Conservation (phyloP, 2,797 vertebrate species). For the Decapterus maruadsi region DNA sequence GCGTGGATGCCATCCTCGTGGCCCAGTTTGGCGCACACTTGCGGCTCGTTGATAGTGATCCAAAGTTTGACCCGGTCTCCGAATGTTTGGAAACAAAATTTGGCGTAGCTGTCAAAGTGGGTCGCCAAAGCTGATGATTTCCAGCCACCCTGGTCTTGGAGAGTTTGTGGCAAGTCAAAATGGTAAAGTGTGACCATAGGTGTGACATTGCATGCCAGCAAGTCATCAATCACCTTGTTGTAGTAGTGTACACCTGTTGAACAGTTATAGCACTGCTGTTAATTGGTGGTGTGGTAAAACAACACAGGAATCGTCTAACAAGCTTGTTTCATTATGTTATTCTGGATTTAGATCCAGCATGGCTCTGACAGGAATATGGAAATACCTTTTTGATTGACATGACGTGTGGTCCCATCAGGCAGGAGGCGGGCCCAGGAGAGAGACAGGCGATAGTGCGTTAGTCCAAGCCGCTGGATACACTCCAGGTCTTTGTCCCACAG, state of each 20-base stretch:
- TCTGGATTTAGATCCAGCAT: not conserved
- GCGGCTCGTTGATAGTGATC: constrained; percentile 89
- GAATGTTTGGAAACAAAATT: constrained; percentile 88
- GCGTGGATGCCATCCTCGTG: constrained; percentile 82
- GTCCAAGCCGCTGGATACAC: constrained; percentile 95
- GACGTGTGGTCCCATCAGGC: constrained; percentile 92
- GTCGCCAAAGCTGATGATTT: constrained; percentile 73
- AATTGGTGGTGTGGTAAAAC: constrained; percentile 1
- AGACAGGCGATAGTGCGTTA: constrained; percentile 97
- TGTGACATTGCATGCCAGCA: constrained; percentile 79
- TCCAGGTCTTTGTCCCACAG: constrained; percentile 96
- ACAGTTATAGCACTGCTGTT: constrained; percentile 12
- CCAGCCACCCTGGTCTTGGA: constrained; percentile 88
- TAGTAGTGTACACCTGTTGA: constrained; percentile 86
- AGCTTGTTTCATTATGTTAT: not conserved
- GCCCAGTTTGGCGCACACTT: constrained; percentile 76
- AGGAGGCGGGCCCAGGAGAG: constrained; percentile 97
- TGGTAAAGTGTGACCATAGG: constrained; percentile 88
- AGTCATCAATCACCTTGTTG: constrained; percentile 87
- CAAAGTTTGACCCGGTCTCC: constrained; percentile 88
- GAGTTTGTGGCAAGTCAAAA: constrained; percentile 88
- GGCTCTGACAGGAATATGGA: not conserved
- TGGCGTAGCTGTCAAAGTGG: constrained; percentile 84
- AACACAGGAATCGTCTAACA: not conserved
- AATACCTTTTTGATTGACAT: constrained; percentile 94